Conservation (phyloP, 2,113 vertebrate genomes). For the Lepus americanus region DNA sequence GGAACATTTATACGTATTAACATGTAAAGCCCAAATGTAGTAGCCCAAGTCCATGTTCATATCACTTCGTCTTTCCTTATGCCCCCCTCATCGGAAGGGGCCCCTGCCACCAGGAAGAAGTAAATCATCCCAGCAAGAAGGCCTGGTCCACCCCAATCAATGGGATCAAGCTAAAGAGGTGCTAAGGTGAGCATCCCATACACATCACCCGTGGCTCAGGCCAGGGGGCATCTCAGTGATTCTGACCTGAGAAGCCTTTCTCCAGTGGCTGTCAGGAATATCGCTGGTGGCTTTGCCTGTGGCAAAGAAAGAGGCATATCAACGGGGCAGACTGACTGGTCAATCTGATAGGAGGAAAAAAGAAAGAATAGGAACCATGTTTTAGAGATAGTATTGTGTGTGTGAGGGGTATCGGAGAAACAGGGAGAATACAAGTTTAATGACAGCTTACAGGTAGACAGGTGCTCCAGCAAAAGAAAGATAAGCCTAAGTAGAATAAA, state of each 20-base stretch:
- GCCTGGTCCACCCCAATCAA: rapidly evolving
- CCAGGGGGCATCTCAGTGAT: rapidly evolving
- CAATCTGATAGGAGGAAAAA: not conserved
- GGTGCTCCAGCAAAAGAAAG: not conserved
- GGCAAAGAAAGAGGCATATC: not conserved
- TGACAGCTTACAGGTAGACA: not conserved
- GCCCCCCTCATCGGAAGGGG: not conserved
- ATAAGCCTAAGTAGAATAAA: not conserved
- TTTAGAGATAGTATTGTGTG: not conserved
- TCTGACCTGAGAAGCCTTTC: not conserved
- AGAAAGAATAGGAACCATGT: not conserved
- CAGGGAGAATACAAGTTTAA: too few relatives aligned
- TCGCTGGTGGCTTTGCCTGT: not conserved
- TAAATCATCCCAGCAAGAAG: not conserved
- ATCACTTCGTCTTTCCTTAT: not conserved
- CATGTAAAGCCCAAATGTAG: not conserved
- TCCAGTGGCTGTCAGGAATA: not conserved
- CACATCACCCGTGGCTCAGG: not conserved
- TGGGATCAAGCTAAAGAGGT: not conserved
- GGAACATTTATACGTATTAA: not conserved
- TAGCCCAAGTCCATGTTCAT: not conserved
- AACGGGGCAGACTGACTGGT: not conserved
- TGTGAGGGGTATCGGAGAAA: not conserved
- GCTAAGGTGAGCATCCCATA: too few relatives aligned
- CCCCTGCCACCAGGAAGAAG: rapidly evolving